Base-by-base conservation (phyloP, 2,888 invertebrate species). In the Sarcophaga rosellei region DNA sequence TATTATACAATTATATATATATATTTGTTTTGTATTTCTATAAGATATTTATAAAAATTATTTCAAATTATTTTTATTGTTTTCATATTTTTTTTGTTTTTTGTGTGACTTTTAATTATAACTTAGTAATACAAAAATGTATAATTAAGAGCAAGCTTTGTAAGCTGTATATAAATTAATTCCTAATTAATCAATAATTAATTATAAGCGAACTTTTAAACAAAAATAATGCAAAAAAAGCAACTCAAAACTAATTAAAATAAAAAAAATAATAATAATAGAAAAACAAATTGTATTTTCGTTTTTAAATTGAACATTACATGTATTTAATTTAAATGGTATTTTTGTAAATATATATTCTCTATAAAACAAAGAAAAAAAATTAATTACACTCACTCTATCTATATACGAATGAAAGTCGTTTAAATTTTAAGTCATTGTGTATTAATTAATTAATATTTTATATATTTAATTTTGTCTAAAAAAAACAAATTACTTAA, bases 141-240 rank as follows among this genome's bases (percentile, higher is more conserved):
- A 81, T 59, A 77, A 59, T 80, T 79, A 82, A 75, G 70, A 20
- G 82, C 61, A 82, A 79, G 82, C 85, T 86, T 86, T 83, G 72
- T 83, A 85, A 86, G 83, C 84, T 86, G 86, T 86, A 86, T 70
- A 85, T 85, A 81, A 45, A 70, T 25, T 69, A 84, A 84, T 86
- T 86, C 86, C 81, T 86, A 86, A 47, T 70, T 80, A 74, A 83
- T 83, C 76, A 80, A 83, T 86, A 86, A 80, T 59, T 81, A 85
- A 12, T 53, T 20, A 70, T 86, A 86, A 84, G 86, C 72, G 20
- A 68, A 45, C 35, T 84, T 69, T 74, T 74, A 83, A 83, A 76
- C 44, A 75, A 15, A 69, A 69, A 35, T 35, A 35, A 35, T 35
- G 8, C 35, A 35, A 76, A 45, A 23, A 63, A 70, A 35, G 57